Percentiles rank a stretch among this genome's conserved stretches.
These are phyloP conservation scores for Malacoraja senta DNA, from an alignment of 2,797 vertebrate genomes.

Conservation along the genomic window DNA sequence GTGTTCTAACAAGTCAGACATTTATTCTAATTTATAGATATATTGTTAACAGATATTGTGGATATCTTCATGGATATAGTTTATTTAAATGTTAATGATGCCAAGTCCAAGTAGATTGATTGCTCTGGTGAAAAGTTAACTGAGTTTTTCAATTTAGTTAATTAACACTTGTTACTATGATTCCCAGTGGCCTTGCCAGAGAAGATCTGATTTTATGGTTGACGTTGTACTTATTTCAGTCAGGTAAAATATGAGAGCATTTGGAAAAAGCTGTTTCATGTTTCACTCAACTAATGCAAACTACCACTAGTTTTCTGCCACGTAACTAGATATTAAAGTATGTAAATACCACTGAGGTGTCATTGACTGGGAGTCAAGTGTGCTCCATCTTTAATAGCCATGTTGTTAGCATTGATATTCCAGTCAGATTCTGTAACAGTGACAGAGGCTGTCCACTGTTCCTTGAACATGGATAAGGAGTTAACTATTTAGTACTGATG, in stretches of 20 bases:
- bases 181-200: neutral
- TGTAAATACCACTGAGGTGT: neutral
- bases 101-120: neutral
- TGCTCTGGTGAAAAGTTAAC: conserved; percentile 35
- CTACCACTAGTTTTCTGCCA: neutral
- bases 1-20: conserved; percentile 24
- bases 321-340: neutral
- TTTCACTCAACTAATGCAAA: neutral
- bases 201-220: neutral
- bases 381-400: neutral
- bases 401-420: neutral
- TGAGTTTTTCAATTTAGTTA: neutral
- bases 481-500: neutral
- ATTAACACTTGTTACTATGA: neutral
- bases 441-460: neutral
- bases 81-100: neutral
- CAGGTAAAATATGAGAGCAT: neutral
- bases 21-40: neutral
- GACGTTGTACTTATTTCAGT: neutral
- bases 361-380: neutral
- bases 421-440: neutral
- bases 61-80: neutral
- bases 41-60: neutral
- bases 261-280: neutral
- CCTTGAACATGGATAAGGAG: neutral